A percentile compares a stretch with the other conserved stretches of the same genome.
phyloP scores from a whole-genome alignment of 2,113 vertebrate species.

The Gymnorhina tibicen region DNA sequence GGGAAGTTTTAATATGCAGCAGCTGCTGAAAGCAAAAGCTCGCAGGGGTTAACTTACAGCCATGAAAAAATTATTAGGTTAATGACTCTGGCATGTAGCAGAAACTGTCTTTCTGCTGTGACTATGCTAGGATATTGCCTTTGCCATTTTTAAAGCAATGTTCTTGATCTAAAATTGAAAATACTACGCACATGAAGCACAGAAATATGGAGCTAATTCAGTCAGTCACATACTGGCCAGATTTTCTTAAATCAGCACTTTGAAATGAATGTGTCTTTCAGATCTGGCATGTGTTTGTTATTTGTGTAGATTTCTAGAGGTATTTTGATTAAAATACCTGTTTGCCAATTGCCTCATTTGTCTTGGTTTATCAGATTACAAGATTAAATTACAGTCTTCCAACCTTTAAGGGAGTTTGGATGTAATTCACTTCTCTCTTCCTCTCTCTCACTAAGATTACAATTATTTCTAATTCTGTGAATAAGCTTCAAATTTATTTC shows the following conservation, averaged over 20 bases:
- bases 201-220: slow-evolving; percentile 54
- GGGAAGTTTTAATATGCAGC: slow-evolving; percentile 33
- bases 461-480: background rate
- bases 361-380: slow-evolving; percentile 71
- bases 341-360: slow-evolving; percentile 64
- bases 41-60: slow-evolving; percentile 6
- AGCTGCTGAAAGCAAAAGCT: slow-evolving; percentile 38
- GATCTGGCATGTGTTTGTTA: slow-evolving; percentile 51
- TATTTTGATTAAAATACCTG: slow-evolving; percentile 61
- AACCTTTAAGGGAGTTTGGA: slow-evolving; percentile 29
- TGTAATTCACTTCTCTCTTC: background rate
- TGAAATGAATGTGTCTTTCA: slow-evolving; percentile 55
- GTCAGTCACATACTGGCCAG: background rate
- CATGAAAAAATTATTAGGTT: slow-evolving; percentile 55
- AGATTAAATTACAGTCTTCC: slow-evolving; percentile 57
- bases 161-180: slow-evolving; percentile 46
- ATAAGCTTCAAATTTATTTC: background rate
- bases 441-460: background rate
- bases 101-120: background rate
- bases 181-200: background rate
- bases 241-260: slow-evolving; percentile 32
- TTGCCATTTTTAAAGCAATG: slow-evolving; percentile 10
- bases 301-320: slow-evolving; percentile 42
- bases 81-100: slow-evolving; percentile 29
- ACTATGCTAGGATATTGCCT: background rate